Base-by-base conservation (phyloP, 2,888 invertebrate genomes). In the Gari tellinella region DNA sequence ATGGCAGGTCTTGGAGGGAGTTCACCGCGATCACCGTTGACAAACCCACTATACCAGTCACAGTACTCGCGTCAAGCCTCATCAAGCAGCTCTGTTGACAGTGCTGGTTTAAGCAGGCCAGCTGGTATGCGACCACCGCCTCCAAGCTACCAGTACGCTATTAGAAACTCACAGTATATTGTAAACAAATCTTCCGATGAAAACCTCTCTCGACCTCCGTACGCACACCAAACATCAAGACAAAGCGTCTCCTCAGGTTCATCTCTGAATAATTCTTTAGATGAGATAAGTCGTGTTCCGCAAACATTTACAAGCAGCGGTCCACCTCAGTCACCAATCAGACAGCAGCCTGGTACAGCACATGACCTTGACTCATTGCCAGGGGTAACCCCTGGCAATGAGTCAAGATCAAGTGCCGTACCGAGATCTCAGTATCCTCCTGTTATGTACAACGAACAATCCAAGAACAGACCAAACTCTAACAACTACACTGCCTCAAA, bases 111-210 rank as follows among this genome's bases (percentile, higher is more conserved):
- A 23, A 37, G 53, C 26, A 43, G 14, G 14, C 45, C 41, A 15
- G 58, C n/a, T 25, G 45, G 45, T n/a, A 12, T 41, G 10, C 52
- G 75, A 21, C 75, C 75, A 3, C 69, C 75, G n/a, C 75, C 75
- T 14, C 75, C 75, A 14, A 75, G 75, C 51, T 75, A 75, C 48
- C 75, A 75, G 46, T 75, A 75, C 62, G 75, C 75, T 17, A 65
- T 75, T 15, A 75, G 53, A 58, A 75, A 75, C 49, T 75, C 75
- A 12, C 65, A 69, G 17, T 43, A 55, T 37, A 23, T 61, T 5
- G 57, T 43, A 15, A 57, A 57, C 41, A 43, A 23, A 12, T 37
- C 45, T n/a, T n/a, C 10, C 19, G 43, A 15, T 45, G 45, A 57
- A 41, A 43, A 26, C 10, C 31, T 31, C 31, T 31, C 31, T 10